Conservation (phyloP, 2,888 invertebrate genomes). For the Aleiodes alternator region DNA sequence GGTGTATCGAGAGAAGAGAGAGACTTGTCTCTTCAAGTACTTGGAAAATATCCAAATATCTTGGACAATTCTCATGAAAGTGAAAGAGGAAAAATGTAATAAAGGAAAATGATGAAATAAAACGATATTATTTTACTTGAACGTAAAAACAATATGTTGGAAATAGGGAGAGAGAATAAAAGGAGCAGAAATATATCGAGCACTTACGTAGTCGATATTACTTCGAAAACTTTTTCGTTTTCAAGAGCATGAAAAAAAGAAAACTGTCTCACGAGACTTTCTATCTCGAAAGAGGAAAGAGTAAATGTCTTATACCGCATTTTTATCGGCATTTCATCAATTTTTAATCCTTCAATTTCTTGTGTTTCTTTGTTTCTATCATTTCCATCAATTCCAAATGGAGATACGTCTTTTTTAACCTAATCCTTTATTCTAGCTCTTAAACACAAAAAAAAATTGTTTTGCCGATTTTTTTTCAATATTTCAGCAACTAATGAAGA, state of each 20-base stretch:
- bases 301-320: background rate
- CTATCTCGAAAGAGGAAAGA: background rate
- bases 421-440: too few relatives aligned
- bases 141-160: slow-evolving; percentile 12
- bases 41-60: slow-evolving; percentile 23
- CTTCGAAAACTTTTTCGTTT: slow-evolving; percentile 6
- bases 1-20: slow-evolving; percentile 25
- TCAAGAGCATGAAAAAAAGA: slow-evolving; percentile 8
- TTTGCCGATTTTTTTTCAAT: too few relatives aligned
- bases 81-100: slow-evolving; percentile 9
- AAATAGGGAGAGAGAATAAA: background rate
- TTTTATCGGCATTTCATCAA: too few relatives aligned
- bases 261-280: background rate
- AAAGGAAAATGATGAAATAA: slow-evolving; percentile 18
- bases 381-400: too few relatives aligned
- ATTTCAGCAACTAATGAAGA: too few relatives aligned
- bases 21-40: background rate
- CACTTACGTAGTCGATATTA: slow-evolving; percentile 29
- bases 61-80: slow-evolving; percentile 1
- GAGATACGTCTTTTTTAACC: too few relatives aligned
- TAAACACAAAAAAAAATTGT: too few relatives aligned
- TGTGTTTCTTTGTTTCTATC: slow-evolving; percentile 56
- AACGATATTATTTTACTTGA: slow-evolving; percentile 11
- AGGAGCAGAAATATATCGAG: slow-evolving; percentile 13
- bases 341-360: background rate